A percentile compares a stretch with the other conserved stretches of the same genome.
Evolutionary conservation across 2,797 vertebrate genomes (phyloP).

Genomic region (Anas acuta): DNA sequence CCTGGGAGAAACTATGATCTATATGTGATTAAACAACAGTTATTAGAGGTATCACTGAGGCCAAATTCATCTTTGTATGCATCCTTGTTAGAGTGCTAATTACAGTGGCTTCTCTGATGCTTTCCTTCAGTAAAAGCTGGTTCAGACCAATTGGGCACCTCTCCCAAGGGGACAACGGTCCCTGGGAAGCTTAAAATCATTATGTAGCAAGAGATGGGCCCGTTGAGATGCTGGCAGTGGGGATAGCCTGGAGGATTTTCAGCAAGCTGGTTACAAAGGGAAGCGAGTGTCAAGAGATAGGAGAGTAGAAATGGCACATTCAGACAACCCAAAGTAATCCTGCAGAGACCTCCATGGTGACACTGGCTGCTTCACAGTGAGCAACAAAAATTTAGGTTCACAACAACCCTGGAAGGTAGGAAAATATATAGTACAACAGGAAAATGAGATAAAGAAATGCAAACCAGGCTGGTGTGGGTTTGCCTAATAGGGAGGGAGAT

Average conservation of each 20-base stretch:
- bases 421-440: background rate
- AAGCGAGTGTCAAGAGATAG: background rate
- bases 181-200: background rate
- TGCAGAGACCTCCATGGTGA: background rate
- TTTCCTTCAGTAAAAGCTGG: background rate
- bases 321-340: background rate
- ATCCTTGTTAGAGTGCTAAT: background rate
- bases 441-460: background rate
- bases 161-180: background rate
- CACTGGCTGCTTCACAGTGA: background rate
- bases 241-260: background rate
- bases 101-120: background rate
- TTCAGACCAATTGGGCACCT: background rate
- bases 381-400: background rate
- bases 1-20: background rate
- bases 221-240: background rate
- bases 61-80: background rate
- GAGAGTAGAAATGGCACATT: background rate
- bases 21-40: background rate
- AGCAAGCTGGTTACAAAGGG: background rate
- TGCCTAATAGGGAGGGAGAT: background rate
- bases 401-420: background rate
- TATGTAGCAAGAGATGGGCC: background rate
- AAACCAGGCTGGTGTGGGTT: background rate
- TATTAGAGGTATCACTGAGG: background rate